These are phyloP conservation scores for Eupithecia insigniata DNA, from an alignment of 2,888 invertebrate genomes.

Conservation along the genomic window DNA sequence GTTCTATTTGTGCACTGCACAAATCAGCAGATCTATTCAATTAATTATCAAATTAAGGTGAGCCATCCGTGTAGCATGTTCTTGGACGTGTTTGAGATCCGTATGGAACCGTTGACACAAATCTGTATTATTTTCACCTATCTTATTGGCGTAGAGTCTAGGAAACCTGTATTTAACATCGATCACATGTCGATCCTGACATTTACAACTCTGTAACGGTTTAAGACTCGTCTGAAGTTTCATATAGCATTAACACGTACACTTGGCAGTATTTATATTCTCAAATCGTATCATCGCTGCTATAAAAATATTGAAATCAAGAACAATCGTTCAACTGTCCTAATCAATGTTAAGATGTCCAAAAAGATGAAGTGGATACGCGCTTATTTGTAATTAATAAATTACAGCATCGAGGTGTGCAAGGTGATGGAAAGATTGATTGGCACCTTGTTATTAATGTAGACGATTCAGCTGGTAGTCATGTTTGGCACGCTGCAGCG, in stretches of 20 bases:
- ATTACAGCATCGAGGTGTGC: conserved; percentile 64
- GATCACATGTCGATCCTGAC: conserved; percentile 32
- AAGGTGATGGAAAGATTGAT: conserved; percentile 69
- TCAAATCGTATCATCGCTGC: conserved; percentile 31
- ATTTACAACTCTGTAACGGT: conserved; percentile 11
- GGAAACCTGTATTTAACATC: conserved; percentile 46
- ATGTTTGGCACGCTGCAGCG: conserved; percentile 62
- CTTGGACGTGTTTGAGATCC: conserved; percentile 68
- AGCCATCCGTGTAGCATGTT: conserved; percentile 73
- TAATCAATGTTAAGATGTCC: conserved; percentile 53
- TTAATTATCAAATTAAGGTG: conserved; percentile 85
- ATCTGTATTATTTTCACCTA: conserved; percentile 53
- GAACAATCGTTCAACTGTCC: conserved; percentile 49
- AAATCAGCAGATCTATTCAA: conserved; percentile 82
- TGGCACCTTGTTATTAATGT: conserved; percentile 65
- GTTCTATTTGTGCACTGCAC: conserved; percentile 81
- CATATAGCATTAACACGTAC: conserved; percentile 27
- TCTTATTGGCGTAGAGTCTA: conserved; percentile 52
- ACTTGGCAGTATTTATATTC: conserved; percentile 24
- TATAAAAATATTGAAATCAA: conserved; percentile 47
- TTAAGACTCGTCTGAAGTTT: conserved; percentile 20
- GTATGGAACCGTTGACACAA: conserved; percentile 58
- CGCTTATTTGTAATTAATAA: conserved; percentile 60
- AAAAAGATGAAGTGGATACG: conserved; percentile 54
- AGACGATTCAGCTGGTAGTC: conserved; percentile 64